A percentile compares a stretch with the other conserved stretches of the same genome.
Evolutionary conservation across 2,113 vertebrate species (phyloP).

Genomic region (Dasyurus viverrinus): DNA sequence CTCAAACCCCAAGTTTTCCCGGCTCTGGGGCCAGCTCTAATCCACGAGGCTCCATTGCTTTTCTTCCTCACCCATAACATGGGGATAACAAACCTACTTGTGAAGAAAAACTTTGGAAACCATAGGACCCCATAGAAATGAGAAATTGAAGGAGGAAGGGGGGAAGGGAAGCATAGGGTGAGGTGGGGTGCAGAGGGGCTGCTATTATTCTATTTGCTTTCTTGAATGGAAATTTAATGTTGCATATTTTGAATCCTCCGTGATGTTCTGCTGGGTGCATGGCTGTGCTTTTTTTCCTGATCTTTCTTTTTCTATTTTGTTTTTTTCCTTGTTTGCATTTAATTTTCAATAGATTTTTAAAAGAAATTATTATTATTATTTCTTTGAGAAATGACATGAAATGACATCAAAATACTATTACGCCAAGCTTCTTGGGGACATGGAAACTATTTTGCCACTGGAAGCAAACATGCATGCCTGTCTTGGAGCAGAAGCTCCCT

Average conservation of each 20-base stretch:
- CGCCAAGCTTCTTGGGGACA: neutral
- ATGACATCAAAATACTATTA: neutral
- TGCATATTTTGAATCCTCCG: too few species aligned
- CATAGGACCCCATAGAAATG: neutral
- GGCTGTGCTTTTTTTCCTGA: too few species aligned
- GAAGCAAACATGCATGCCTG: neutral
- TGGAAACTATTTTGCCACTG: neutral
- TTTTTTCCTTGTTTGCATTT: too few species aligned
- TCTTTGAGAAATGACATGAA: neutral
- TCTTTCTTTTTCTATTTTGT: too few species aligned
- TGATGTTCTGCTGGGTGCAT: too few species aligned
- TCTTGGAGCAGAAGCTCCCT: neutral
- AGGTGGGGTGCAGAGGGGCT: too few species aligned
- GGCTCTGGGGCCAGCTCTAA: neutral
- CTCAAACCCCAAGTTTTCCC: neutral
- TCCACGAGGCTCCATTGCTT: neutral
- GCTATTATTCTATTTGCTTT: too few species aligned
- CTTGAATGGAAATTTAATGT: too few species aligned
- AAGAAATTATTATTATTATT: too few species aligned
- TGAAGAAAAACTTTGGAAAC: neutral
- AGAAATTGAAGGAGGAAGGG: too few species aligned
- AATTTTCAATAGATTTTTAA: too few species aligned
- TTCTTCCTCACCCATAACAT: neutral
- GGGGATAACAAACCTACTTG: neutral
- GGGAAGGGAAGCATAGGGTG: too few species aligned